Evolutionary conservation across 2,888 invertebrate species (phyloP), one percentile per base, ranked within the genome.

Genomic region (Himalopsyche japonica): DNA sequence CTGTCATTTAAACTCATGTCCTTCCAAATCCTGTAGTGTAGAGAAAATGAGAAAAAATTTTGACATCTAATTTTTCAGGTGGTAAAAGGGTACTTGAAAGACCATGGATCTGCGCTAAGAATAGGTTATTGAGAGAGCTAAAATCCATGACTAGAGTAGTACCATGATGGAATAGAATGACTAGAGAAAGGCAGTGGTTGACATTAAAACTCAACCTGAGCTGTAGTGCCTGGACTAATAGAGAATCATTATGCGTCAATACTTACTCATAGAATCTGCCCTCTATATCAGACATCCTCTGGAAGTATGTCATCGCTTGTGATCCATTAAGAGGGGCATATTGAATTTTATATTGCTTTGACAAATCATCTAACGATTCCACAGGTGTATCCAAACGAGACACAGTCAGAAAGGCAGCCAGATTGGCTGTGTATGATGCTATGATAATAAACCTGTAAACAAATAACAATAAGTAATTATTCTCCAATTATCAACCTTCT

Each of bases 371-470:
- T 87, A 99, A 91, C 0, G 97, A 97, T 88, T 98, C 98, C 64
- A 98, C 96, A 0, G 98, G 97, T 0, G 97, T 97, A 88, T 98
- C 98, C 89, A 98, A 92, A 24, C 98, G 94, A 0, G 98, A 98
- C 0, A 98, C 97, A 0, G 99, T 99, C 84, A 99, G 93, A 90
- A 99, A 99, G 0, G 99, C 99, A 1, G 99, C 99, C 89, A 99
- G 93, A 91, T 99, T 99, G 0, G 99, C 99, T 0, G 99, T 99
- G 91, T 99, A 99, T 0, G 98, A 98, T 3, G 99, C 99, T 89
- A 99, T 99, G 87, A 99, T 98, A 89, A 99, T 99, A 90, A 99
- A 99, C 0, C 94, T 94, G 88, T 15, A 77, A 85, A 27, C 6
- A 70, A 27, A 70, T 27, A 70, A 10, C 15, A 18, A 78, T 18